Base-by-base conservation (phyloP, 2,113 vertebrate species). In the Pangasianodon hypophthalmus region DNA sequence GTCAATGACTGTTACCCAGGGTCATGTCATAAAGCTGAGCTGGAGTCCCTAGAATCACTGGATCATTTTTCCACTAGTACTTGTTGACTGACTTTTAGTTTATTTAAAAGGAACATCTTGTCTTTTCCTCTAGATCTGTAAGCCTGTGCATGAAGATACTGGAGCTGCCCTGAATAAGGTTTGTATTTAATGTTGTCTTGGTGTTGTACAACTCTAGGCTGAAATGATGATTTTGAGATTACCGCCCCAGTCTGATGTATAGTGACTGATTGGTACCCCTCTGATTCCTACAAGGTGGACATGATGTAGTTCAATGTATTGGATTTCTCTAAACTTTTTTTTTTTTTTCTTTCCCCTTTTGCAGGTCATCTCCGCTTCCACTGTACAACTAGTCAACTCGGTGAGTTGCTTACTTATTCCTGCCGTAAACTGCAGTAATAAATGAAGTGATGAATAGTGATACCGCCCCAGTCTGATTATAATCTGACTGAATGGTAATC, bases 181-280 rank as follows among this genome's bases (percentile, higher is more conserved):
- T 48, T 7, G 69, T 62, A 19, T 85, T 41, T 64, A 32, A 4
- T 18, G 0, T 26, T 16, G 18, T 13, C 0, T 0, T 4, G 16
- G 5, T 54, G 2, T 4, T 85, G 4, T 16, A n/a, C 18, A 46
- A 19, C 1, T 77, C 18, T 37, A 21, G 6, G 41, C 0, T 67
- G 44, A 93, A 2, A 6, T 94, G 94, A 95, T 94, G 92, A 93
- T 58, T 87, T 37, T 6, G 0, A 48, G 87, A 8, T 90, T 95
- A 95, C 95, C 94, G 96, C 95, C 95, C 95, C 96, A 94, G 93
- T 93, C 95, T 94, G 94, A 95, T 54, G 4, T 77, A 80, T 89
- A 88, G 62, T 92, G 93, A 93, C 81, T 94, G 94, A 91, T 71
- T 94, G 94, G 94, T 93, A 91, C 88, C 86, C 14, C 9, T 93